Base-by-base conservation (phyloP, 2,113 vertebrate genomes). In the Mystacornis crossleyi region DNA sequence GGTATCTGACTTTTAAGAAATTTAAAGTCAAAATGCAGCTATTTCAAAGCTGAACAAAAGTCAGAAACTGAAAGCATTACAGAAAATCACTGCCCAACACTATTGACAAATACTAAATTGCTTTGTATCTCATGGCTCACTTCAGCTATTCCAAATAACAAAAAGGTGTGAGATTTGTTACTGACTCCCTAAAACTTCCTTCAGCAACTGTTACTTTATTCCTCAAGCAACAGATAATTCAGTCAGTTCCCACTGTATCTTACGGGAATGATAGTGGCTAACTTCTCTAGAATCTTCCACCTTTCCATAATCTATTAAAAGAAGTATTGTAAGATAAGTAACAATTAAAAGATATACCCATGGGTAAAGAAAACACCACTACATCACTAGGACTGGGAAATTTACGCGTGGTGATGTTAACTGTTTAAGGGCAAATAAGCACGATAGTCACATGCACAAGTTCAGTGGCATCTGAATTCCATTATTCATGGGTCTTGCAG, bases 391-490 rank as follows among this genome's bases (percentile, higher is more conserved):
- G 74, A 72, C 8, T 28, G 28, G 31, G 14, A 69, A 72, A 80
- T 57, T 15, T 14, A 81, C 61, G 12, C 14, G 12, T 29, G 18
- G 12, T 38, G 12, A 77, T 19, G 15, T 20, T 65, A 64, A 43
- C 25, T 40, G 34, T 14, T 64, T 28, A 72, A 91, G 33, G 1
- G 6, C n/a, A 57, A 83, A 72, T 24, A 65, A 48, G 12, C 26
- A 14, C 0, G 0, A 40, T 6, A 42, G 40, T 64, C 34, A 38
- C 1, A 4, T 1, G 1, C 60, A 36, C 4, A 6, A 71, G 34
- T 43, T 85, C 66, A 54, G 38, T 18, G 40, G 57, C 31, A 48
- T 38, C n/a, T 8, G 4, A 70, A 70, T 8, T 9, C 61, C 51
- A 31, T 4, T 10, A 38, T 48, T 29, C 25, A 58, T 20, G n/a